phyloP scores from a whole-genome alignment of 2,797 vertebrate species.

The Pipistrellus pipistrellus region DNA sequence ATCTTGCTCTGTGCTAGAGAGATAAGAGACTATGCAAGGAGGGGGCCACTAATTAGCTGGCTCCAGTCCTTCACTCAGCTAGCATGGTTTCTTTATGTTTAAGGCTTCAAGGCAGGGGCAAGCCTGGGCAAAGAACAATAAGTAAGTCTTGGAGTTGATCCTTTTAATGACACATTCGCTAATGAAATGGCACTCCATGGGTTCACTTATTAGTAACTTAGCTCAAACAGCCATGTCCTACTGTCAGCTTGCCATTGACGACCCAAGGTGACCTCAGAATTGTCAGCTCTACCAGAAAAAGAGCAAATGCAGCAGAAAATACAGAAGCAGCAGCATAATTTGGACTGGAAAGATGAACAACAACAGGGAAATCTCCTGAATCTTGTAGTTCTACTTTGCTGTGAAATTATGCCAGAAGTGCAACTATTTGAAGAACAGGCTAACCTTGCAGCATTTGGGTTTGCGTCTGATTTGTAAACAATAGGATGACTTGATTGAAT shows the following conservation, averaged over 20 bases:
- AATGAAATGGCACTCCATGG: slow-evolving; percentile 76
- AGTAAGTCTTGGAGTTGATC: slow-evolving; percentile 58
- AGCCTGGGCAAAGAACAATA: slow-evolving; percentile 79
- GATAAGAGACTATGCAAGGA: slow-evolving; percentile 67
- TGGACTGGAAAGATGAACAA: slow-evolving; percentile 79
- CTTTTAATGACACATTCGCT: slow-evolving; percentile 74
- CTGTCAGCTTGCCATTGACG: slow-evolving; percentile 73
- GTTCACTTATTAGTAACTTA: slow-evolving; percentile 80
- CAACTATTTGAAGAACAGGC: slow-evolving; percentile 78
- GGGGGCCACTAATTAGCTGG: slow-evolving; percentile 79
- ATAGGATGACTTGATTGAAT: slow-evolving; percentile 75
- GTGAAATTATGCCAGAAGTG: slow-evolving; percentile 66
- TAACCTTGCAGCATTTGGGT: slow-evolving; percentile 74
- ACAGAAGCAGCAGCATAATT: slow-evolving; percentile 77
- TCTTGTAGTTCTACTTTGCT: slow-evolving; percentile 65
- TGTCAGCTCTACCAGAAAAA: slow-evolving; percentile 81
- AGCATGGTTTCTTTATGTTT: slow-evolving; percentile 79
- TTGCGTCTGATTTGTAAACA: slow-evolving; percentile 81
- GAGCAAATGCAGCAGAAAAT: slow-evolving; percentile 81
- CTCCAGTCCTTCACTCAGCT: slow-evolving; percentile 58
- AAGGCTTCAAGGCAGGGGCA: slow-evolving; percentile 79
- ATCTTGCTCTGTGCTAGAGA: slow-evolving; percentile 13
- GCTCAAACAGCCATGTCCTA: slow-evolving; percentile 77
- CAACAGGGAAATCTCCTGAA: slow-evolving; percentile 59
- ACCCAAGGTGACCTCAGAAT: slow-evolving; percentile 78